Base-by-base conservation (phyloP, 2,888 invertebrate species). In the Hedya salicella region DNA sequence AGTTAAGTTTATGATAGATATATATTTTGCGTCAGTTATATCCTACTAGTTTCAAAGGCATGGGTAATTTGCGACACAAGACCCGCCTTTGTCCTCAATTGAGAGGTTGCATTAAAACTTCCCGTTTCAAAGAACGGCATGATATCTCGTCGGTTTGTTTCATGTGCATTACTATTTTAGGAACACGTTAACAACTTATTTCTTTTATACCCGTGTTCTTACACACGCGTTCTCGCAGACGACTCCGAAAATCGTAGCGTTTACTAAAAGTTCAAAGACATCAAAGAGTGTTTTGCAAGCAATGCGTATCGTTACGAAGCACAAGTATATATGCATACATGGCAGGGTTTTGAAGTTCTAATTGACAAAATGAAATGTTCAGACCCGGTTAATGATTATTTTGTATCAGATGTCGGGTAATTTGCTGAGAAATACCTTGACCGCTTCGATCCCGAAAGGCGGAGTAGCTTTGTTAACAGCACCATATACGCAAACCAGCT, bases 401-500 rank as follows among this genome's bases (percentile, higher is more conserved):
- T 49, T 32, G 49, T 32, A 30, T 32, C 40, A 48, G n/a, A 25
- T 46, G 39, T 42, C 17, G 14, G 50, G 8, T 13, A 46, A 59
- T 25, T 39, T 46, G 25, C 19, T 32, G 8, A 25, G 52, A 30
- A 59, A 59, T 65, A 57, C 13, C 48, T 30, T 3, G 48, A 48
- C 13, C 42, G n/a, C 40, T 30, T 54, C 32, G 61, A 61, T 50
- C 42, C 25, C 40, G 11, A 62, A 52, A 62, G 67, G 56, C 54
- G 32, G 54, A 17, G 25, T 25, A 54, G 48, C 44, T 46, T 57
- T 62, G 53, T 44, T 50, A 54, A 61, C 56, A 50, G 54, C 60
- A 62, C 81, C 79, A 70, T 82, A 79, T 76, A 80, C 67, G 81
- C 72, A 69, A 72, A 71, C 72, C 71, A 70, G 72, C 71, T 73